Evolutionary conservation across 2,888 invertebrate species (phyloP).

Genomic region (Theristus sp.): DNA sequence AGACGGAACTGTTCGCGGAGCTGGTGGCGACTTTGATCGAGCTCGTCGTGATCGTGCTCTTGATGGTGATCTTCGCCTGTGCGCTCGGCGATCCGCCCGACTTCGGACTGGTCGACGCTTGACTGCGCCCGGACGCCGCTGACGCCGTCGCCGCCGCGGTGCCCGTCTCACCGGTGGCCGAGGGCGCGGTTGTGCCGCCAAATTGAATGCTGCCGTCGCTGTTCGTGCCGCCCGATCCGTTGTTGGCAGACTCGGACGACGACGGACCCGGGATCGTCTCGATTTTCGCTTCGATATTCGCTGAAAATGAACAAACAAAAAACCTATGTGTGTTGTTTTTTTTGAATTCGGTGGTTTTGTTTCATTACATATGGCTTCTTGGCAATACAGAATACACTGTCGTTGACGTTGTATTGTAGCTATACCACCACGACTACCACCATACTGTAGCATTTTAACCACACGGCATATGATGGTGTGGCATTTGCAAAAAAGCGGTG

Average conservation of each 20-base stretch:
- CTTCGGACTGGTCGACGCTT: neutral
- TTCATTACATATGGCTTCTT: too few relatives aligned
- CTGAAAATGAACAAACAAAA: neutral
- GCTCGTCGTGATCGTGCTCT: conserved; percentile 7
- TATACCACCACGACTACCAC: neutral
- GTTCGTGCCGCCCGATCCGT: too few relatives aligned
- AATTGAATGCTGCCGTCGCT: neutral
- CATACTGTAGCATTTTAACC: neutral
- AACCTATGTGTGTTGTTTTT: too few relatives aligned
- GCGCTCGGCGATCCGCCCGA: neutral
- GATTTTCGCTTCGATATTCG: neutral
- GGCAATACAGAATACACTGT: too few relatives aligned
- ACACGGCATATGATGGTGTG: too few relatives aligned
- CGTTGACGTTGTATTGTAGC: neutral
- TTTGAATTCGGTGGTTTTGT: too few relatives aligned
- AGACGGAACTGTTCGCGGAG: neutral
- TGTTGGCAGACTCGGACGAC: too few relatives aligned
- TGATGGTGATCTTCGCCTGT: conserved; percentile 6
- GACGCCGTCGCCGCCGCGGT: neutral
- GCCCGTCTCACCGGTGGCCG: neutral
- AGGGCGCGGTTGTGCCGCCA: neutral
- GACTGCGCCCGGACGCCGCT: neutral
- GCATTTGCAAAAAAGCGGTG: too few relatives aligned
- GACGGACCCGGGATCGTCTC: neutral
- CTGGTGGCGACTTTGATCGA: neutral